A percentile compares a stretch with the other conserved stretches of the same genome.
Conservation (phyloP, 2,888 invertebrate genomes). For the Muscina levida region DNA sequence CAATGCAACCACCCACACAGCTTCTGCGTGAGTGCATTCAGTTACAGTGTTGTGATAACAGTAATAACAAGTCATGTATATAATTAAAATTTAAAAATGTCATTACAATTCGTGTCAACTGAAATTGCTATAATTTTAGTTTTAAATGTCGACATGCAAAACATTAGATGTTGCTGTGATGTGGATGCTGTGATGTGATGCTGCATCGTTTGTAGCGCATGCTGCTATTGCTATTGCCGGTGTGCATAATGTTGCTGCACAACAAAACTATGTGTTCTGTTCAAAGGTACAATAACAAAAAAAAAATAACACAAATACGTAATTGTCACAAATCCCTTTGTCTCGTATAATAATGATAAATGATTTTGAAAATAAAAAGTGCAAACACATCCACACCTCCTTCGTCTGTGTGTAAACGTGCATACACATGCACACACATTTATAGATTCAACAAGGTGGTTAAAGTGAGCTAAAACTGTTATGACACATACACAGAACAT, state of each 20-base stretch:
- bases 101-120: slow-evolving; percentile 32
- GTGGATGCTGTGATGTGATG: slow-evolving; percentile 48
- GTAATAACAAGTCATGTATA: background rate
- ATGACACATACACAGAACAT: slow-evolving; percentile 30
- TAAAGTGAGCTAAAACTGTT: slow-evolving; percentile 20
- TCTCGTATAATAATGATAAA: slow-evolving; percentile 62
- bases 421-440: slow-evolving; percentile 9
- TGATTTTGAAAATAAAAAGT: slow-evolving; percentile 41
- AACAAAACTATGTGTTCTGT: slow-evolving; percentile 11
- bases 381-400: slow-evolving; percentile 39
- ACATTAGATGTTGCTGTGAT: slow-evolving; percentile 37
- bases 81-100: slow-evolving; percentile 38
- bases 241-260: slow-evolving; percentile 44
- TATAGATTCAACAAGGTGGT: slow-evolving; percentile 26
- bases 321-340: slow-evolving; percentile 65
- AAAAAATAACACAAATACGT: too few relatives aligned
- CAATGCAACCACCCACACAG: background rate
- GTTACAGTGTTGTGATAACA: background rate
- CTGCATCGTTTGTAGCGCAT: too few relatives aligned
- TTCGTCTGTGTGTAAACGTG: background rate
- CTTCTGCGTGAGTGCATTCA: background rate
- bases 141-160: slow-evolving; percentile 1
- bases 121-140: slow-evolving; percentile 20
- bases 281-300: slow-evolving; percentile 23
- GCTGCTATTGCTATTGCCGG: background rate